phyloP scores from a whole-genome alignment of 2,888 invertebrate species.

The Drosophila monieri region DNA sequence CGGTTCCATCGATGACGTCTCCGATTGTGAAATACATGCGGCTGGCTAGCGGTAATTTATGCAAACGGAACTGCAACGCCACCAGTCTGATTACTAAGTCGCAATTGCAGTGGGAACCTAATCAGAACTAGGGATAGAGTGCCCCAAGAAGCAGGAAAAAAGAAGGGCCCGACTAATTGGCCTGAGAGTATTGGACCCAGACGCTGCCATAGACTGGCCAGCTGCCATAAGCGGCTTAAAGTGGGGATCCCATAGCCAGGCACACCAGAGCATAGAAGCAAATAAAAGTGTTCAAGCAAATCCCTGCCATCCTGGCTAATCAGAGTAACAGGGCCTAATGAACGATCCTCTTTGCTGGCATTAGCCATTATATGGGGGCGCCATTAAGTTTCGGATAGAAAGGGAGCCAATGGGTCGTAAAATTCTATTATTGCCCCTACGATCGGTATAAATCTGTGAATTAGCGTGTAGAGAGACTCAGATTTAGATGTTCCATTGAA shows the following conservation, averaged over 20 bases:
- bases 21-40: conserved; percentile 51
- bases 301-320: conserved; percentile 21
- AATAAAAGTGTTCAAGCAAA: neutral
- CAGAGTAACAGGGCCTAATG: conserved; percentile 15
- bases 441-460: conserved; percentile 15
- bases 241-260: neutral
- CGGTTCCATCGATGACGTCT: conserved; percentile 43
- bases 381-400: conserved; percentile 11
- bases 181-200: neutral
- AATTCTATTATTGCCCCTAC: conserved; percentile 1
- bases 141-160: neutral
- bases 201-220: neutral
- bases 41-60: conserved; percentile 41
- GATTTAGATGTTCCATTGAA: conserved; percentile 5
- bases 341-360: conserved; percentile 11
- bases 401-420: neutral
- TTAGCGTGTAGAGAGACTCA: neutral
- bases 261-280: neutral
- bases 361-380: conserved; percentile 24
- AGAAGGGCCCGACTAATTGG: conserved; percentile 6
- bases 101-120: conserved; percentile 7
- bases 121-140: neutral
- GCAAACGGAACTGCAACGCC: conserved; percentile 56
- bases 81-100: neutral
- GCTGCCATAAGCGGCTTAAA: conserved; percentile 1